These are phyloP conservation scores for Rynchops niger DNA, from an alignment of 2,113 vertebrate species.

Conservation along the genomic window DNA sequence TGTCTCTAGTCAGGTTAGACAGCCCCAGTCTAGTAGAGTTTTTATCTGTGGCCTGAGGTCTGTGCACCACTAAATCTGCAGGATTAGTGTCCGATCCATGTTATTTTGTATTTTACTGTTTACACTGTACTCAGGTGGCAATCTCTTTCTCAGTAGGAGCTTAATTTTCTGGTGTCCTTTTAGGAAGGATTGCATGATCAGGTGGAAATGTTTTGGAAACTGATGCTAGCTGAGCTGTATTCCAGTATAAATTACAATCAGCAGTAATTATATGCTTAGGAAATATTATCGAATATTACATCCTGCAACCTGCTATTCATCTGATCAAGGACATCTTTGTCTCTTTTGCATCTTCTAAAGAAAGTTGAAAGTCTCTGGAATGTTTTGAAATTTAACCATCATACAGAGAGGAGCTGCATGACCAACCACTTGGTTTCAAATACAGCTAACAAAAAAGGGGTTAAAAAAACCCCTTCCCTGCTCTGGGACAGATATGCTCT, in stretches of 20 bases:
- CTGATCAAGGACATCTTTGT: not conserved
- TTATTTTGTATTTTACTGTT: not conserved
- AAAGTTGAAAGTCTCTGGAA: not conserved
- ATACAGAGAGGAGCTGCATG: not conserved
- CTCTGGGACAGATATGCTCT: not conserved
- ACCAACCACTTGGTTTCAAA: not conserved
- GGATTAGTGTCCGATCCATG: not conserved
- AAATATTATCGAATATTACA: not conserved
- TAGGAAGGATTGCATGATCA: not conserved
- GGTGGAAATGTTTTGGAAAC: not conserved
- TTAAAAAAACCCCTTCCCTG: not conserved
- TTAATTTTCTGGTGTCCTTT: not conserved
- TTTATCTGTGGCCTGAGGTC: not conserved
- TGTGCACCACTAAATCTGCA: not conserved
- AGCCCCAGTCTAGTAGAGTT: not conserved
- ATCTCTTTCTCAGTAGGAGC: not conserved
- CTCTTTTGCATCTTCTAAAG: not conserved
- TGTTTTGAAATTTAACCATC: not conserved
- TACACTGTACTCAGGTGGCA: not conserved
- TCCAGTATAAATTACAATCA: not conserved
- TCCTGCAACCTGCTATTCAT: not conserved
- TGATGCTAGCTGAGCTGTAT: not conserved
- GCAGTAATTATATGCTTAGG: not conserved
- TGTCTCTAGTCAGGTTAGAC: not conserved
- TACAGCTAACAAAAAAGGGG: not conserved